Evolutionary conservation across 2,888 invertebrate species (phyloP).

Genomic region (Caenorhabditis sp.): DNA sequence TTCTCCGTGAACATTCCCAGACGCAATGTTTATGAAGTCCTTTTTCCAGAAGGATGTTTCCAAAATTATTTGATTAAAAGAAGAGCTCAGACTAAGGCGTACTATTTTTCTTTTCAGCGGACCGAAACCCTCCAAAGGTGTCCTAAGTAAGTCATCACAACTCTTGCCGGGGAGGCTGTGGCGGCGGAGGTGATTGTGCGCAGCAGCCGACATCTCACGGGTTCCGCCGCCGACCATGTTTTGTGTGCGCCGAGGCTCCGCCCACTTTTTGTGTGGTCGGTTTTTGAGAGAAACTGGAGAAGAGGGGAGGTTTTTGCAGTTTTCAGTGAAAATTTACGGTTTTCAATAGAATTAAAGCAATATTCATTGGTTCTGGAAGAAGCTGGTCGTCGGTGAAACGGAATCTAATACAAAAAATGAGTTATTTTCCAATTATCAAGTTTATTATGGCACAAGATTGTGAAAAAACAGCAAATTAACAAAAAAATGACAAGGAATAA

Average conservation of each 20-base stretch:
- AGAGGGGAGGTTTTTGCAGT: background rate
- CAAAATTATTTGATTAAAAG: background rate
- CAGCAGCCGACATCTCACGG: conserved; percentile 52
- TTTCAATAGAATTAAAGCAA: too few relatives aligned
- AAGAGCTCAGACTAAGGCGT: conserved; percentile 68
- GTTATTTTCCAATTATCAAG: too few relatives aligned
- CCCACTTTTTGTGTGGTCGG: conserved; percentile 29
- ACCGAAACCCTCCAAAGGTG: conserved; percentile 68
- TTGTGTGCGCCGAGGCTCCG: conserved; percentile 44
- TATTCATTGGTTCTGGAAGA: too few relatives aligned
- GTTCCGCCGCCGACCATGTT: conserved; percentile 35
- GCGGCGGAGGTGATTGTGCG: background rate
- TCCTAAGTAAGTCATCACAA: conserved; percentile 70
- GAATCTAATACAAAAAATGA: too few relatives aligned
- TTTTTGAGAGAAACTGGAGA: background rate
- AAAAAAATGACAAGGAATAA: too few relatives aligned
- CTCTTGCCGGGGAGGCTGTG: conserved; percentile 22
- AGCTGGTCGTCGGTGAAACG: too few relatives aligned
- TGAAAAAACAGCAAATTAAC: too few relatives aligned
- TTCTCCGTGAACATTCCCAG: background rate
- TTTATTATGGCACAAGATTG: too few relatives aligned
- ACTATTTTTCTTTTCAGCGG: conserved; percentile 69
- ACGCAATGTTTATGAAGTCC: background rate
- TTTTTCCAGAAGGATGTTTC: background rate
- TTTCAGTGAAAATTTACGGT: background rate